Percentiles rank a stretch among this genome's conserved stretches.
These are phyloP conservation scores for Cathartes aura DNA, from an alignment of 2,113 vertebrate species.

Conservation along the genomic window DNA sequence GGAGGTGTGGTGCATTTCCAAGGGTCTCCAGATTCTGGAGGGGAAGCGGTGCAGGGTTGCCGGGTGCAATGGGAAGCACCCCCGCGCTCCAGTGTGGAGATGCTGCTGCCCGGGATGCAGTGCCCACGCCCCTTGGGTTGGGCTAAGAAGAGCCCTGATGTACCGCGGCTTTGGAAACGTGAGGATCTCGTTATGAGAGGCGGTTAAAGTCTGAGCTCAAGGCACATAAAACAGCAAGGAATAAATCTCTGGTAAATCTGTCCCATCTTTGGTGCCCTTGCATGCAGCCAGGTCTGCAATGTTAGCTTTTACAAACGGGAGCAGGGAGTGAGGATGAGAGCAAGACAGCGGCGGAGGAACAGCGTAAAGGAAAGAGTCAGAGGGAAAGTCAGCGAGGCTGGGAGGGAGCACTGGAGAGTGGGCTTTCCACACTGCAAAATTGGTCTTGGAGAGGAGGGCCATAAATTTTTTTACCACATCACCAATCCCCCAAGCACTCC, in stretches of 20 bases:
- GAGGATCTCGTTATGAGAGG: background rate
- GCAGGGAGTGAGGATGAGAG: background rate
- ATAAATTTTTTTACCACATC: background rate
- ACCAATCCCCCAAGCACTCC: background rate
- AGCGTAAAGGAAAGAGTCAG: background rate
- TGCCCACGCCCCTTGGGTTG: rapidly evolving
- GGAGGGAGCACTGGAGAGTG: background rate
- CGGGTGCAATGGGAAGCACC: background rate
- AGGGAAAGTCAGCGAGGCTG: background rate
- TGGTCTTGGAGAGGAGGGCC: background rate
- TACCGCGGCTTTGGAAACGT: background rate
- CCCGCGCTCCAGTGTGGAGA: background rate
- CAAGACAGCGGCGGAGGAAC: background rate
- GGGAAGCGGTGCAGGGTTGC: rapidly evolving
- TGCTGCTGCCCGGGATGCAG: background rate
- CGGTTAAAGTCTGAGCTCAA: background rate
- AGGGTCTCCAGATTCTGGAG: background rate
- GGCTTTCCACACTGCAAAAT: background rate
- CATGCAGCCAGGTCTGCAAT: background rate
- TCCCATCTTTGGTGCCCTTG: background rate
- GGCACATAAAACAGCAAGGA: background rate
- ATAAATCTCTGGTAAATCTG: background rate
- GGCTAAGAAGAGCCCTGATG: background rate
- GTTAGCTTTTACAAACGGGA: slow-evolving; percentile 18
- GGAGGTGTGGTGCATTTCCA: background rate